A percentile compares a stretch with the other conserved stretches of the same genome.
These are phyloP conservation scores for Probaryconus sp. DNA, from an alignment of 1,140 invertebrate species.

Conservation along the genomic window DNA sequence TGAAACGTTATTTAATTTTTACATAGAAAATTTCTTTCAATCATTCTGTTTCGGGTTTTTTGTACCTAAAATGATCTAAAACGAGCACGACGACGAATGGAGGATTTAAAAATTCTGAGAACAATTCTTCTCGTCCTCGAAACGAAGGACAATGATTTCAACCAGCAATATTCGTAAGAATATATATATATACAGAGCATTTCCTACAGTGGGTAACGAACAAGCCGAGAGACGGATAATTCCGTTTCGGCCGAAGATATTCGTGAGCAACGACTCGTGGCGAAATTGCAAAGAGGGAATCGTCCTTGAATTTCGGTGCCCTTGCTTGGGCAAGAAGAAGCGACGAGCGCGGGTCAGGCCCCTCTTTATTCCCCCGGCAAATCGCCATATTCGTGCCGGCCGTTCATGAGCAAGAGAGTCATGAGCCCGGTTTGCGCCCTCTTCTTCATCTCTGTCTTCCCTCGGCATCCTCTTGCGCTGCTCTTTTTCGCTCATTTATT, in stretches of 20 bases:
- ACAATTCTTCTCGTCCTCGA: too few relatives aligned
- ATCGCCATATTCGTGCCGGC: conserved; percentile 55
- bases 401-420: too few relatives aligned
- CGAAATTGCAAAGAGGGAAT: conserved; percentile 59
- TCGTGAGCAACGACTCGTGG: conserved; percentile 43
- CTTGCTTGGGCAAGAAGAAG: conserved; percentile 61
- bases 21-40: too few relatives aligned
- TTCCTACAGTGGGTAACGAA: too few relatives aligned
- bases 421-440: conserved; percentile 35
- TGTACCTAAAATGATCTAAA: too few relatives aligned
- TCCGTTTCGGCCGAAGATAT: conserved; percentile 9
- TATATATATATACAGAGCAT: too few relatives aligned
- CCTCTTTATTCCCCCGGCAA: conserved; percentile 64
- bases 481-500: conserved; percentile 69
- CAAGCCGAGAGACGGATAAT: not conserved
- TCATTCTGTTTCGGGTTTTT: too few relatives aligned
- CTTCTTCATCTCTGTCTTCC: conserved; percentile 42
- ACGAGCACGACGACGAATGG: too few relatives aligned
- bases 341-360: conserved; percentile 63
- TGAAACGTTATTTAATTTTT: too few relatives aligned
- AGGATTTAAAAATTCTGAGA: too few relatives aligned
- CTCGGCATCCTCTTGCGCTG: conserved; percentile 41
- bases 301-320: conserved; percentile 65
- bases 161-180: too few relatives aligned
- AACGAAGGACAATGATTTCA: too few relatives aligned